Evolutionary conservation across 2,797 vertebrate species (phyloP).

Genomic region (Gallinago stenura): DNA sequence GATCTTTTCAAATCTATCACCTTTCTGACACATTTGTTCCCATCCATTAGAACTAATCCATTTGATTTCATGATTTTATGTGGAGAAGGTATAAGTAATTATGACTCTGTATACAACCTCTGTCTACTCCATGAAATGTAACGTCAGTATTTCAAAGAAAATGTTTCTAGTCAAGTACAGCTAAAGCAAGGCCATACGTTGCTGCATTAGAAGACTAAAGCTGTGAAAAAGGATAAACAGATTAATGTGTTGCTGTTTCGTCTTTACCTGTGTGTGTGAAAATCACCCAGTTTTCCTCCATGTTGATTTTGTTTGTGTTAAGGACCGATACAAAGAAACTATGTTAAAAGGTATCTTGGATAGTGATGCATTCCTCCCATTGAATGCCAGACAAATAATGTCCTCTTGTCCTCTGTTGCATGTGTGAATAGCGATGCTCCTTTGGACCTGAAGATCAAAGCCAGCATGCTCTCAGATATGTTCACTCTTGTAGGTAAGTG

Average conservation of each 20-base stretch:
- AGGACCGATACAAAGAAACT: neutral
- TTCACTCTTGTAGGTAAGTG: slow-evolving; percentile 97
- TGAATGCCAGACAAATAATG: slow-evolving; percentile 15
- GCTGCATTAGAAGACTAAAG: neutral
- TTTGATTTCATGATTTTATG: neutral
- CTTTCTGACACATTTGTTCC: neutral
- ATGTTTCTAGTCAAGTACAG: neutral
- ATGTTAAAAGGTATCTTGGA: neutral
- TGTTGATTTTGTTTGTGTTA: neutral
- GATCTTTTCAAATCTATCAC: neutral
- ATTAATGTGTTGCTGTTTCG: neutral
- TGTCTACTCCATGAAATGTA: neutral
- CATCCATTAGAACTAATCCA: neutral
- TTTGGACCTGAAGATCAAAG: slow-evolving; percentile 98
- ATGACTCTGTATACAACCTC: neutral
- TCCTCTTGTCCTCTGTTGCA: slow-evolving; percentile 35
- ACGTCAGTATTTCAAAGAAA: neutral
- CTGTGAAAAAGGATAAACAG: neutral
- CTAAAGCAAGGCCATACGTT: neutral
- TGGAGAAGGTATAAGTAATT: neutral
- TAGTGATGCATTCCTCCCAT: neutral
- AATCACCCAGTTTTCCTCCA: neutral
- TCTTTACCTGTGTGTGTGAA: neutral
- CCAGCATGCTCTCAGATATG: slow-evolving; percentile 99
- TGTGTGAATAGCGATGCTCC: slow-evolving; percentile 88